Conservation (phyloP, 2,888 invertebrate species). For the Scaeva pyrastri region DNA sequence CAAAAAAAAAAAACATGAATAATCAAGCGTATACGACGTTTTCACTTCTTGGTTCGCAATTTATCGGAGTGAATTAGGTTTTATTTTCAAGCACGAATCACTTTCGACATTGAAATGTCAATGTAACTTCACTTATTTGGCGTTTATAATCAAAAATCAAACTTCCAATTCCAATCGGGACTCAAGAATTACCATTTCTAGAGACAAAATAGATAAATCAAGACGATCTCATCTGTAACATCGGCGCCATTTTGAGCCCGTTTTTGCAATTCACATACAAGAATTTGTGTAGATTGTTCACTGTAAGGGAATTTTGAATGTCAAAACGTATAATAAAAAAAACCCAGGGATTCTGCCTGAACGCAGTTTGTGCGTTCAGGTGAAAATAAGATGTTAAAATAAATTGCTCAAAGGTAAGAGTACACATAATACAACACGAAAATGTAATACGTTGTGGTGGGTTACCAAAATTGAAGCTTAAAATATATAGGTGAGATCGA, state of each 20-base stretch:
- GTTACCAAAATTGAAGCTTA: no score
- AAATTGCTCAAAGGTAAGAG: no score
- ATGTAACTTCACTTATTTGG: constrained; percentile 16
- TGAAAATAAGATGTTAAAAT: no score
- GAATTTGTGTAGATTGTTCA: not conserved
- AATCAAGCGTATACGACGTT: not conserved
- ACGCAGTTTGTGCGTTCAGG: not conserved
- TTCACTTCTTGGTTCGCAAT: constrained; percentile 22
- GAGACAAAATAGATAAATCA: constrained; percentile 27
- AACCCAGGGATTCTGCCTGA: not conserved
- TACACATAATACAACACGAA: no score
- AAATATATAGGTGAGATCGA: no score
- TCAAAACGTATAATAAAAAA: not conserved
- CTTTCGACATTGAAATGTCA: constrained; percentile 18
- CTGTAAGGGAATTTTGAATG: not conserved
- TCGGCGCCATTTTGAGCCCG: constrained; percentile 25
- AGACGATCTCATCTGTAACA: constrained; percentile 23
- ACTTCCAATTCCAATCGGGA: constrained; percentile 4
- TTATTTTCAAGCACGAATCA: constrained; percentile 3
- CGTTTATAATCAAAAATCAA: not conserved
- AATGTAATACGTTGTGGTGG: no score
- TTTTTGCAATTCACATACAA: not conserved
- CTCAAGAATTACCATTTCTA: constrained; percentile 7
- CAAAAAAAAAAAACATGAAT: constrained; percentile 12
- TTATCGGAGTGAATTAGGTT: not conserved